Conservation (phyloP, 2,113 vertebrate genomes). For the Saccopteryx leptura region DNA sequence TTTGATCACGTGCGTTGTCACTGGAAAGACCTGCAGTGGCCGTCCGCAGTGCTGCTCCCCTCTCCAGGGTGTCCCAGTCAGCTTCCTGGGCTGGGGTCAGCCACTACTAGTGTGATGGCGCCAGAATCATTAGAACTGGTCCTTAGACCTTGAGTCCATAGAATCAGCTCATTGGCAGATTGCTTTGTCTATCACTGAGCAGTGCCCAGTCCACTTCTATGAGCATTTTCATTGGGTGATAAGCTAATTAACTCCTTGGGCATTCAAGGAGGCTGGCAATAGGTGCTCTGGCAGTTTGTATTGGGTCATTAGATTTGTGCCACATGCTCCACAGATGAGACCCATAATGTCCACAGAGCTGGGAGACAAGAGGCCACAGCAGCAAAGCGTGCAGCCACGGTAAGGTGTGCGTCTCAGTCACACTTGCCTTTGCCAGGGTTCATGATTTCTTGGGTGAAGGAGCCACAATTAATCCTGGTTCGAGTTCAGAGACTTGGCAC, state of each 20-base stretch:
- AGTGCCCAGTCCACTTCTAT: background rate
- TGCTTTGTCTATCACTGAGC: background rate
- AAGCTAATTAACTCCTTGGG: background rate
- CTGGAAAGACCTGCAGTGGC: background rate
- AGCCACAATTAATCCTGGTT: background rate
- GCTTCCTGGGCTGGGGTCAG: background rate
- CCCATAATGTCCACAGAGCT: background rate
- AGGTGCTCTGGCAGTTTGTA: background rate
- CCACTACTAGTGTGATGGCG: background rate
- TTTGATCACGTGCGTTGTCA: background rate
- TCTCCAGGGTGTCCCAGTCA: rapidly evolving
- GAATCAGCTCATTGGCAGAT: background rate
- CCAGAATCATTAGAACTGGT: background rate
- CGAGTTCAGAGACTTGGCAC: background rate
- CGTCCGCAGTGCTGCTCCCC: background rate
- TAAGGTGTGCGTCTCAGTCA: rapidly evolving
- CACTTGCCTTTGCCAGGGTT: background rate
- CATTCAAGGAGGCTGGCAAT: background rate
- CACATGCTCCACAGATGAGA: background rate
- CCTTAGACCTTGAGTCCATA: background rate
- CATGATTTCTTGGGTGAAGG: background rate
- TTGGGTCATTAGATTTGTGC: background rate
- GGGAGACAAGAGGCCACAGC: background rate
- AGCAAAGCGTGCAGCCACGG: background rate
- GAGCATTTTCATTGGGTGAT: background rate